Evolutionary conservation across 2,888 invertebrate genomes (phyloP), one percentile per base, ranked within the genome.

Genomic region (Zonitis immaculata): DNA sequence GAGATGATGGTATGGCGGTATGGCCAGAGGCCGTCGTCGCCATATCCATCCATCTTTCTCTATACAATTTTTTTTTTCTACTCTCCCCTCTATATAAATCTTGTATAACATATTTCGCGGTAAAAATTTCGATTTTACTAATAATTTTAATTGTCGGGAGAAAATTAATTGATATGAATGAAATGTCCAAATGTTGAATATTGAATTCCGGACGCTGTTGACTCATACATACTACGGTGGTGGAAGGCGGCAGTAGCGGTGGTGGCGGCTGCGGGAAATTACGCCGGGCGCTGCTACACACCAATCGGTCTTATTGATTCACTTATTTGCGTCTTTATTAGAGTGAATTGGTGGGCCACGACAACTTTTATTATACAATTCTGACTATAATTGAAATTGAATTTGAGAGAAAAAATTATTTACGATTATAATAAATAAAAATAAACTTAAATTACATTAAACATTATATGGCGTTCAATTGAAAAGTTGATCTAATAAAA

Each of bases 1-100:
- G 55, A 39, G 58, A 63, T 62, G 64, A 64, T 63, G 39, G 18
- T 20, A 20, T 39, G 20, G 39, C 20, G 11, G 39, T 39, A 39
- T 39, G 20, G 39, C 39, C 39, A 39, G 39, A 39, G 39, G 39
- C 39, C 39, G 39, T 39, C 39, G 39, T 39, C 39, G 39, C 39
- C 39, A 39, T 39, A 39, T 39, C 39, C 20, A 39, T 39, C 39
- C 16, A 18, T 20, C 39, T 39, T 20, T 39, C 6, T 18, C n/a
- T 35, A 9, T 1, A 3, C 5, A 3, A 3, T 1, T 4, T 39
- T 39, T 39, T 9, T 16, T 2, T 39, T 11, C 20, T 11, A 3
- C 35, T 35, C 35, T 18, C 18, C 46, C 43, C n/a, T n/a, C n/a
- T n/a, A n/a, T n/a, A n/a, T n/a, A n/a, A n/a, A 8, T 7, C 14